Evolutionary conservation across 2,113 vertebrate genomes (phyloP).

Genomic region (Antechinus stuartii): DNA sequence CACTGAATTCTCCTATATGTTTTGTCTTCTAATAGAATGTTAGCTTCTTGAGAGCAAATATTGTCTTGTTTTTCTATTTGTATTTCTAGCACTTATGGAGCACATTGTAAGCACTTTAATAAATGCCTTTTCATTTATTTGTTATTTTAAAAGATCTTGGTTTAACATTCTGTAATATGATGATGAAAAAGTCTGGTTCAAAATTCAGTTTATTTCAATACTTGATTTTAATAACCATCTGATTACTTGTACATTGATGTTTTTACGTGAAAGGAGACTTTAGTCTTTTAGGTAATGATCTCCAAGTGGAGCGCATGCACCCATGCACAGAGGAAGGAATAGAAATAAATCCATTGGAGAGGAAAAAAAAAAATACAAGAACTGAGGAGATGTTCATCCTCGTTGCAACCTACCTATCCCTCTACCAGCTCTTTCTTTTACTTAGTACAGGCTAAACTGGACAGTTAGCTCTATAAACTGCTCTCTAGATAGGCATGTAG

Average conservation of each 20-base stretch:
- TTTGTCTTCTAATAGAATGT: neutral
- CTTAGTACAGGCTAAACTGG: no score
- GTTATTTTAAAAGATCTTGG: neutral
- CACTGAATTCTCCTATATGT: neutral
- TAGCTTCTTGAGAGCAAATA: neutral
- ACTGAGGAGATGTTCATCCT: no score
- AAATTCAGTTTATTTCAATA: neutral
- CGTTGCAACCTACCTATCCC: no score
- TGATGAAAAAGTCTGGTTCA: neutral
- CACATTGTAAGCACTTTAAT: neutral
- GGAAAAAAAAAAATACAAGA: neutral
- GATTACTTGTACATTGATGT: neutral
- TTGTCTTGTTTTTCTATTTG: neutral
- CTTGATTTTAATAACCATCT: neutral
- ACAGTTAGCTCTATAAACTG: no score
- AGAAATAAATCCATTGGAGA: neutral
- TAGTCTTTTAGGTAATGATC: neutral
- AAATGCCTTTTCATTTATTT: neutral
- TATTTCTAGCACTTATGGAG: neutral
- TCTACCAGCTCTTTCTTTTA: no score
- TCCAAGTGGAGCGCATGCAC: neutral
- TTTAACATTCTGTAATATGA: neutral
- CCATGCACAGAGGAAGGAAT: neutral
- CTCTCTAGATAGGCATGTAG: neutral
- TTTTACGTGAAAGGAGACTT: neutral